Conservation (phyloP, 2,888 invertebrate genomes). For the Perizoma flavofasciatum region DNA sequence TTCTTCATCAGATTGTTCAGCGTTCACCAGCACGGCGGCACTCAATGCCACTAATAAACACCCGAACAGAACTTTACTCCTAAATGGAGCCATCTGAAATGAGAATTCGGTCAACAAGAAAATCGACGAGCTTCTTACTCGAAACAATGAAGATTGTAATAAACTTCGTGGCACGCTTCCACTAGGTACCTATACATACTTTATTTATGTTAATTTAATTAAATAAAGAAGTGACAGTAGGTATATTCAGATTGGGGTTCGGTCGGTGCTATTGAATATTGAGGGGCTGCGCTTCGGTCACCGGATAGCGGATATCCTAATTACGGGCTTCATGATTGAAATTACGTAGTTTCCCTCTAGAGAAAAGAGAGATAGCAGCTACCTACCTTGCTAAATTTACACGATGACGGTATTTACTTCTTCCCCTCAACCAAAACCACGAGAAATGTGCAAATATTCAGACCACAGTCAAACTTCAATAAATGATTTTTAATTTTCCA, state of each 20-base stretch:
- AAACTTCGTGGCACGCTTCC: slow-evolving; percentile 28
- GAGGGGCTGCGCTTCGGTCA: slow-evolving; percentile 42
- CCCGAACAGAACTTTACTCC: slow-evolving; percentile 55
- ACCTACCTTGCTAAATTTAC: slow-evolving; percentile 16
- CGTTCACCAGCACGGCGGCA: slow-evolving; percentile 45
- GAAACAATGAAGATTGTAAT: slow-evolving; percentile 11
- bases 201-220: slow-evolving; percentile 56
- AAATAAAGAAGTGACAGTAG: slow-evolving; percentile 40
- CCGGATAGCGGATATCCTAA: slow-evolving; percentile 78
- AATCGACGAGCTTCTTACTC: not conserved
- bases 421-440: not conserved
- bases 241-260: slow-evolving; percentile 12
- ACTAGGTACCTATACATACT: slow-evolving; percentile 5
- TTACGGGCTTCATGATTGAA: slow-evolving; percentile 39
- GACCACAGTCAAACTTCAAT: slow-evolving; percentile 21
- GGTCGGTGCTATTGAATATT: slow-evolving; percentile 11
- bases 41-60: slow-evolving; percentile 60
- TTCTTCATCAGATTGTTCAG: slow-evolving; percentile 64
- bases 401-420: slow-evolving; percentile 17
- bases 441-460: slow-evolving; percentile 8
- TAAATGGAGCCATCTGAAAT: slow-evolving; percentile 76
- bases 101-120: no score
- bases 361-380: not conserved
- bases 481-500: slow-evolving; percentile 57
- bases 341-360: no score